A percentile compares a stretch with the other conserved stretches of the same genome.
Evolutionary conservation across 1,140 invertebrate genomes (phyloP).

Genomic region (Drosophila sturtevanti): DNA sequence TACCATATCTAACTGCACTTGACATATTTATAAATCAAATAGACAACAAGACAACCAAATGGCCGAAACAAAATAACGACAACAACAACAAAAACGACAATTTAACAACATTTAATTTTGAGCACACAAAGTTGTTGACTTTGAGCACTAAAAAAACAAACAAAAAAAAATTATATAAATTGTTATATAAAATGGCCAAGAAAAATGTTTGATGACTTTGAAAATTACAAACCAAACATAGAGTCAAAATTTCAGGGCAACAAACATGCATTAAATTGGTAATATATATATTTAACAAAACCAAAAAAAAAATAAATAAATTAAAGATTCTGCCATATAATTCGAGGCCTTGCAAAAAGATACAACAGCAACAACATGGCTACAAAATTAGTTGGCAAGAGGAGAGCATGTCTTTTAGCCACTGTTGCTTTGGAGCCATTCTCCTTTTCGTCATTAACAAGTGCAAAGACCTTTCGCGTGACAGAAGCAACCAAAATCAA

Average conservation of each 20-base stretch:
- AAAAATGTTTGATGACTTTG: conserved; percentile 27
- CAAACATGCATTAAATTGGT: conserved; percentile 41
- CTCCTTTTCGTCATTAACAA: conserved; percentile 51
- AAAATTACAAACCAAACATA: conserved; percentile 11
- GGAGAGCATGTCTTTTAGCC: not conserved
- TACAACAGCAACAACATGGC: not conserved
- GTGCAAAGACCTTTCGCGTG: conserved; percentile 78
- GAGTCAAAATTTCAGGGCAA: conserved; percentile 19
- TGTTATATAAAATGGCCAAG: conserved; percentile 8
- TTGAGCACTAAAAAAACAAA: conserved; percentile 43
- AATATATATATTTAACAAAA: conserved; percentile 37
- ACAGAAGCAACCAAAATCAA: conserved; percentile 50
- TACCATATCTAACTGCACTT: conserved; percentile 46
- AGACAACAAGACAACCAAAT: conserved; percentile 4
- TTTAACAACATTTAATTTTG: conserved; percentile 64
- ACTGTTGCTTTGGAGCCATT: conserved; percentile 35
- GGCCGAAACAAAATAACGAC: not conserved
- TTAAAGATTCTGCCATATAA: conserved; percentile 9
- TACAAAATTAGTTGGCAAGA: not conserved
- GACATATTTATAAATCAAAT: conserved; percentile 48
- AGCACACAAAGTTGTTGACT: conserved; percentile 67
- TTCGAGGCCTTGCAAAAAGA: not conserved
- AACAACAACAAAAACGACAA: conserved; percentile 20
- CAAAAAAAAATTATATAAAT: conserved; percentile 18
- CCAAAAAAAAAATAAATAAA: conserved; percentile 28